Percentiles rank a stretch among this genome's conserved stretches.
Evolutionary conservation across 2,113 vertebrate genomes (phyloP).

Genomic region (Cryptoleucopteryx plumbea): DNA sequence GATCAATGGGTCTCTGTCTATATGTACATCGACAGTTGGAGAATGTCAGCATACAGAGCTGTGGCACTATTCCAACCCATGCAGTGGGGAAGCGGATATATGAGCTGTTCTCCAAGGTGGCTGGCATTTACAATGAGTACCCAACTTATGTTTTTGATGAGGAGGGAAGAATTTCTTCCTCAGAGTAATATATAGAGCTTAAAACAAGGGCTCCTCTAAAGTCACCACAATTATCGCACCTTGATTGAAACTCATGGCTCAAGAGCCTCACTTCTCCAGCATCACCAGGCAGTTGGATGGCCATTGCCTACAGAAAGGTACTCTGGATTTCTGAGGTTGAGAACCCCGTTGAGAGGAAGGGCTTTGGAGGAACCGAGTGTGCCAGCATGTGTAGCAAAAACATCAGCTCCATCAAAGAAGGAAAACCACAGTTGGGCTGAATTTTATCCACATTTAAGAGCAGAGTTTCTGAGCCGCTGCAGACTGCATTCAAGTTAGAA

Average conservation of each 20-base stretch:
- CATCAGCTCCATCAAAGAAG: background rate
- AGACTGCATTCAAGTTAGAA: background rate
- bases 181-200: background rate
- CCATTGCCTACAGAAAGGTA: background rate
- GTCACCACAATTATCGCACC: too few species aligned
- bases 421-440: background rate
- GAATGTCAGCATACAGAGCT: background rate
- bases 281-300: background rate
- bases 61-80: background rate
- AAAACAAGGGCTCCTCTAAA: background rate
- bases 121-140: background rate
- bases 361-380: background rate
- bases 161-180: background rate
- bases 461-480: background rate
- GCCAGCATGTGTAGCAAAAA: background rate
- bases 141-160: background rate
- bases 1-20: background rate
- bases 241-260: background rate
- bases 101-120: background rate
- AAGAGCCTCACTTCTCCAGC: background rate
- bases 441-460: background rate
- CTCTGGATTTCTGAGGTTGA: background rate
- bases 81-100: rapidly evolving
- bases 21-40: background rate
- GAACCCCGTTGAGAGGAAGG: too few species aligned